Percentiles rank a stretch among this genome's conserved stretches.
phyloP scores from a whole-genome alignment of 2,113 vertebrate genomes.

The Petrocephalus zakoni region DNA sequence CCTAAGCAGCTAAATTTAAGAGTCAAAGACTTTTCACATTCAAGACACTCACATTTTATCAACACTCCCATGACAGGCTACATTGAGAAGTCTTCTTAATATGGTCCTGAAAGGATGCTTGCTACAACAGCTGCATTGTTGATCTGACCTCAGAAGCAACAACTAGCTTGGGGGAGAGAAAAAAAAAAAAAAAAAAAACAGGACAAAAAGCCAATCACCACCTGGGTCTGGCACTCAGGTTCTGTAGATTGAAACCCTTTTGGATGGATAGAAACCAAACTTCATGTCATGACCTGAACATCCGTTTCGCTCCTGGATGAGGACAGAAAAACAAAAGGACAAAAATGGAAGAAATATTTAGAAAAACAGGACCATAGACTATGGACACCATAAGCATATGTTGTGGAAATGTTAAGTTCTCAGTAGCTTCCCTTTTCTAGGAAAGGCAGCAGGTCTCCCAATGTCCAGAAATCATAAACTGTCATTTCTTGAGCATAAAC shows the following conservation, averaged over 20 bases:
- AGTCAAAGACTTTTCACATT: conserved; percentile 6
- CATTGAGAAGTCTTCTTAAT: neutral
- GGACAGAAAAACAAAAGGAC: neutral
- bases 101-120: neutral
- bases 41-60: neutral
- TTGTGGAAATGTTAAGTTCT: neutral
- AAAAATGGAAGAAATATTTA: neutral
- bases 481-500: neutral
- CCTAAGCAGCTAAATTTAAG: neutral
- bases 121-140: neutral
- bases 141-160: neutral
- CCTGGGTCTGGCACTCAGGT: neutral
- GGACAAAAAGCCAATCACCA: neutral
- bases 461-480: neutral
- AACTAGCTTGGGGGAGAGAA: neutral
- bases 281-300: neutral
- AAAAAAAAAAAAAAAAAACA: neutral
- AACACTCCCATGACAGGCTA: neutral
- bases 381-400: neutral
- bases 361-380: neutral
- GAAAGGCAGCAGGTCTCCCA: neutral
- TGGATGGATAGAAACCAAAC: neutral
- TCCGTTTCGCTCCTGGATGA: neutral
- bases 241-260: neutral
- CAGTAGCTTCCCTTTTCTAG: neutral